Conservation (phyloP, 2,797 vertebrate species). For the Gephyroberyx darwinii region DNA sequence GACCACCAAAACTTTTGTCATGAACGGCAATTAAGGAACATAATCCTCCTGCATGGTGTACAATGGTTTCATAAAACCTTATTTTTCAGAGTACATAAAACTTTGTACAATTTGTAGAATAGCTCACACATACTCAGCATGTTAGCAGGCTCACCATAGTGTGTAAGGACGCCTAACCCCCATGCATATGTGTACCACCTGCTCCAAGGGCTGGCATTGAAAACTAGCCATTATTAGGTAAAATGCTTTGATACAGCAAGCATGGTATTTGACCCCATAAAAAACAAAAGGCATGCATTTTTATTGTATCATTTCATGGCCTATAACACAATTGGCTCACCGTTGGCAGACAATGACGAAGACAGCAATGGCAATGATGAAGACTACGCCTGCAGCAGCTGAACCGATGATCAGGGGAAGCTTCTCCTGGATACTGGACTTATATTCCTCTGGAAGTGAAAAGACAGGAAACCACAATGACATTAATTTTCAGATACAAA, state of each 20-base stretch:
- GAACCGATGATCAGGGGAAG: slow-evolving; percentile 95
- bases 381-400: slow-evolving; percentile 89
- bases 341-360: slow-evolving; percentile 91
- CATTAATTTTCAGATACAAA: not conserved
- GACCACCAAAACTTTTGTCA: no score
- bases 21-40: no score
- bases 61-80: no score
- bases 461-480: slow-evolving; percentile 1
- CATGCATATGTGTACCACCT: no score
- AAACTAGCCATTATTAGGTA: not conserved
- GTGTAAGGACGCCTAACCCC: no score
- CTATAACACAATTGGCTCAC: slow-evolving; percentile 71
- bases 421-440: slow-evolving; percentile 94
- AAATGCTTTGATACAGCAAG: not conserved
- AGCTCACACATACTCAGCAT: no score
- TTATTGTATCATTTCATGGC: not conserved
- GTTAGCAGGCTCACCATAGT: no score
- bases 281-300: not conserved
- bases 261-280: not conserved
- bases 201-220: no score
- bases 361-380: slow-evolving; percentile 91
- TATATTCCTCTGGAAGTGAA: slow-evolving; percentile 87
- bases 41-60: no score
- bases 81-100: no score
- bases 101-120: no score